Base-by-base conservation (phyloP, 2,797 vertebrate species). In the Molossus alvarezi region DNA sequence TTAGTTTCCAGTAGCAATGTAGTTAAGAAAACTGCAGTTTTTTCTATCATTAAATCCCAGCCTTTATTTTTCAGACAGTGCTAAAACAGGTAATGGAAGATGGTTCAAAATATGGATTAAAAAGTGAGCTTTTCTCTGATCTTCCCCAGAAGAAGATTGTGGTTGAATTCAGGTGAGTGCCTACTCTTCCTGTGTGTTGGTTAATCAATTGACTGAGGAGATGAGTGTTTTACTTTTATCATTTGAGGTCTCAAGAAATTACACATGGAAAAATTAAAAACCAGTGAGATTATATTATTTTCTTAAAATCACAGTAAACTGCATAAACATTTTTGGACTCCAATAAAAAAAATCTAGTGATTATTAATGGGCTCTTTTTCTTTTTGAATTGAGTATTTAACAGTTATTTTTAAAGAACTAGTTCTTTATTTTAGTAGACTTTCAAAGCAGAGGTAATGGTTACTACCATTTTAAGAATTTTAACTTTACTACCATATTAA, bases 131-230 rank as follows among this genome's bases (percentile, higher is more conserved):
- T 97, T 99, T 99, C 69, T 98, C 97, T 27, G 64, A 45, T 72
- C 94, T 99, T 25, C 98, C 98, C 15, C 99, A 94, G 96, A 98
- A 98, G 95, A 99, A 98, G 69, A 98, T 99, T 1, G 96, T 99
- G 92, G 98, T 99, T 87, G 99, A 99, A 96, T 99, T 99, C 97
- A 99, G 99, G 99, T 99, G 69, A 97, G 98, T 83, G 0, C 4
- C 1, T 17, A 1, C 2, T 15, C 10, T 13, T 76, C 20, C 55
- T 92, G 33, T 13, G 13, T 82, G 6, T 27, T 80, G 48, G 45
- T 57, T 75, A 85, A 55, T 75, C n/a, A 60, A 0, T n/a, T 91
- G 14, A 12, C 21, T 83, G 37, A 45, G 25, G 27, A 75, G 57
- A 7, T 51, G 57, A 64, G 15, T 81, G 7, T 21, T 91, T 51